Base-by-base conservation (phyloP, 1,140 invertebrate species). In the Coenobita brevimanus region DNA sequence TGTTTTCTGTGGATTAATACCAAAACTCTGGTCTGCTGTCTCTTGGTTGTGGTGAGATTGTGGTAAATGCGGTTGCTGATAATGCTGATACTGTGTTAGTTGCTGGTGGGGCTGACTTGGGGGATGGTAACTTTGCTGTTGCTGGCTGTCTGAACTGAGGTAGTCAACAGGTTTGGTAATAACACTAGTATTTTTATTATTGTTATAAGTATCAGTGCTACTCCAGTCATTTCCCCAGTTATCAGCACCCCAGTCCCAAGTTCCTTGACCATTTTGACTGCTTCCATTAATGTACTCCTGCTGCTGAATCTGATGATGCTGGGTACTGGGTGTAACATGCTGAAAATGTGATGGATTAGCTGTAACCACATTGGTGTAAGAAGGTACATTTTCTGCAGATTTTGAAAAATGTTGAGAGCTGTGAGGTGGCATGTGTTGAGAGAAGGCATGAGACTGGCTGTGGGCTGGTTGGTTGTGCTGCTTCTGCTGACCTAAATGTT, bases 191-290 rank as follows among this genome's bases (percentile, higher is more conserved):
- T 69, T 84, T 60, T 85, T 85, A 33, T 84, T 85, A 33, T 85
- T 78, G 21, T 85, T 85, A 71, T n/a, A 43, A 41, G 54, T 27
- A 38, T 85, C 82, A 33, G 46, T 30, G 17, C 50, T 76, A 17
- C 73, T 71, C 82, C 82, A 85, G 36, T 85, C 82, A 46, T 76
- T 38, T 24, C 82, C 82, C 82, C 82, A 85, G 21, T 64, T 85
- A 43, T 81, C 78, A 62, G 57, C 36, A 43, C 71, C 38, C 82
- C 82, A 85, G 0, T 85, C 82, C 24, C 62, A 69, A n/a, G 71
- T 46, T 27, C 57, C 73, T 15, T 75, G 57, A 36, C 82, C 69
- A 85, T 78, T 85, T 46, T 75, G 82, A 6, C 54, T 78, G 36
- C 67, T 78, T 0, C 82, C 82, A 76, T 85, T 85, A 15, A 85